These are phyloP conservation scores for Bolinopsis microptera DNA, from an alignment of 37 sponge, comb jelly and placozoan species.

Conservation along the genomic window DNA sequence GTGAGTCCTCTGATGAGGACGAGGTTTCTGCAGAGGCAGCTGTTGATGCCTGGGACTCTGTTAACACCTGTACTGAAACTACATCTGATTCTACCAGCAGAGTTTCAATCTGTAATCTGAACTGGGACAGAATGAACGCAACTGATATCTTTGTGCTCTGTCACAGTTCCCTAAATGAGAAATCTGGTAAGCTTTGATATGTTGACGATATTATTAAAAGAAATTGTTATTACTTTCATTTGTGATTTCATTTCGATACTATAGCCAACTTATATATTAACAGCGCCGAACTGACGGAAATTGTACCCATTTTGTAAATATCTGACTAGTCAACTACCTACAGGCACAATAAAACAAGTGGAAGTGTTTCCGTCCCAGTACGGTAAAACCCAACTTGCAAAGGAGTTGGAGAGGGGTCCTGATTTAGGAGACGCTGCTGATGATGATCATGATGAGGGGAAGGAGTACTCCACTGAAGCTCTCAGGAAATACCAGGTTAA, in stretches of 20 bases:
- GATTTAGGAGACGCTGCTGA: background rate
- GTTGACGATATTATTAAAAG: background rate
- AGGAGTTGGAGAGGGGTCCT: slow-evolving; percentile 37
- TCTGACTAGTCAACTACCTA: background rate
- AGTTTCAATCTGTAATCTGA: slow-evolving; percentile 58
- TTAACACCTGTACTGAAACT: slow-evolving; percentile 59
- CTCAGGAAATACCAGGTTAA: slow-evolving; percentile 59
- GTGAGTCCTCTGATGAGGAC: background rate
- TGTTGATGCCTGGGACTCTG: slow-evolving; percentile 31
- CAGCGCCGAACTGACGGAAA: too few species aligned
- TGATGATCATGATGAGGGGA: background rate
- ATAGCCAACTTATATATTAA: too few species aligned
- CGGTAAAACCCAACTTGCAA: slow-evolving; percentile 15
- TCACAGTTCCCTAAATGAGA: background rate
- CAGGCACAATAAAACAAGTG: background rate
- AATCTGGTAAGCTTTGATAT: background rate
- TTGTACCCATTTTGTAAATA: too few species aligned
- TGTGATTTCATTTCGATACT: too few species aligned
- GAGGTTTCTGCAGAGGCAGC: background rate
- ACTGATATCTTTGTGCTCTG: slow-evolving; percentile 62
- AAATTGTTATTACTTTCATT: too few species aligned
- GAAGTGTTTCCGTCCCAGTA: slow-evolving; percentile 47
- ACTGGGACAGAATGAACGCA: slow-evolving; percentile 59
- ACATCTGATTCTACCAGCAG: slow-evolving; percentile 18
- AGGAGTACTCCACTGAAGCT: slow-evolving; percentile 20